These are phyloP conservation scores for Holothuria leucospilota DNA, from an alignment of 53 echinoderm and acorn worm species.

Conservation along the genomic window DNA sequence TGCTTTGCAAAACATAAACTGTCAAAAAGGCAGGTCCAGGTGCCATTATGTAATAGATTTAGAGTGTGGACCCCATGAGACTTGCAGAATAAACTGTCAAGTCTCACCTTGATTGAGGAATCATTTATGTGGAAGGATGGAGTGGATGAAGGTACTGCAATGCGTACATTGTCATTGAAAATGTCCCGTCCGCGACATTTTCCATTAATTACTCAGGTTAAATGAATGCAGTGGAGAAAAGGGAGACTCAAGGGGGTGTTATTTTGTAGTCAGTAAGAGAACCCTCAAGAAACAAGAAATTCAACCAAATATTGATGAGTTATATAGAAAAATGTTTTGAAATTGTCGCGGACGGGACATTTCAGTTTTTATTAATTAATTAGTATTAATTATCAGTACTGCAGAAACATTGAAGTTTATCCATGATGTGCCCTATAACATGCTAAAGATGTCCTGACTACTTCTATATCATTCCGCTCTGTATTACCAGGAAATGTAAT, in stretches of 20 bases:
- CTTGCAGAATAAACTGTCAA: not conserved
- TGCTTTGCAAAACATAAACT: too few species aligned
- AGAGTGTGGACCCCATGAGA: not conserved
- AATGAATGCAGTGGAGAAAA: not conserved
- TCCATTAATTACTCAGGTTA: not conserved
- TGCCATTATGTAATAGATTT: too few species aligned
- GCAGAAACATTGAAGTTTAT: not conserved
- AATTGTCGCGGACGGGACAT: not conserved
- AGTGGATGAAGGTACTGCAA: slow-evolving; percentile 1
- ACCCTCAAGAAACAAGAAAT: not conserved
- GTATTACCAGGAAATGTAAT: not conserved
- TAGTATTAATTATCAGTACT: not conserved
- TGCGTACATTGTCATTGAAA: not conserved
- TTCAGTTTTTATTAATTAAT: not conserved
- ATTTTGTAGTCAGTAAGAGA: slow-evolving; percentile 18
- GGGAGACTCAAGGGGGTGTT: not conserved
- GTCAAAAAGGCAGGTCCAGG: not conserved
- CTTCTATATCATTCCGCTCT: not conserved
- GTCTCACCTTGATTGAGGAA: slow-evolving; percentile 8
- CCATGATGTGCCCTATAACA: not conserved
- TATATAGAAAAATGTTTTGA: not conserved
- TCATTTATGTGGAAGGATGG: not conserved
- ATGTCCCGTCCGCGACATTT: slow-evolving; percentile 4
- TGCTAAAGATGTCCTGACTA: slow-evolving; percentile 5
- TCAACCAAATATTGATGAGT: not conserved